phyloP scores from a whole-genome alignment of 2,113 vertebrate genomes.

The Neotragus pygmaeus region DNA sequence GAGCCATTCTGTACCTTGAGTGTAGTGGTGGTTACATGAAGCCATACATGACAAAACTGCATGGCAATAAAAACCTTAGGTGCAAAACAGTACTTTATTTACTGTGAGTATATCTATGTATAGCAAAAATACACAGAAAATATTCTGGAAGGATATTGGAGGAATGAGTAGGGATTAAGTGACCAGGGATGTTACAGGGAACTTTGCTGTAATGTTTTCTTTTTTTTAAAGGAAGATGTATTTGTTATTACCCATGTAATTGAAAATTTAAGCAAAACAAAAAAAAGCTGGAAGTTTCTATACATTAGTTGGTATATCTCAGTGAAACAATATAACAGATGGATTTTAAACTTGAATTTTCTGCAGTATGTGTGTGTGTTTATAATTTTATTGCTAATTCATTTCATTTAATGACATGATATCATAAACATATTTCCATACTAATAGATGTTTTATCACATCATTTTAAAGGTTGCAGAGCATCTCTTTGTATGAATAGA shows the following conservation, averaged over 20 bases:
- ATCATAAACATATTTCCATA: background rate
- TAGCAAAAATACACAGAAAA: background rate
- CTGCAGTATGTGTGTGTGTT: background rate
- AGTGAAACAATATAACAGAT: background rate
- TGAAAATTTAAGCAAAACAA: constrained; percentile 5
- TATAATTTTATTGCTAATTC: background rate
- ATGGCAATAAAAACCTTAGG: background rate
- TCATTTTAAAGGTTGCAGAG: constrained; percentile 9
- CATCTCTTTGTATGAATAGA: background rate
- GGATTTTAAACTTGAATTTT: background rate
- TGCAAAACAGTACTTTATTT: background rate
- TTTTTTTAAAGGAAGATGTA: background rate
- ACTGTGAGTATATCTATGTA: background rate
- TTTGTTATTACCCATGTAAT: background rate
- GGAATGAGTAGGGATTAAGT: background rate
- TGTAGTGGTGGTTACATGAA: background rate
- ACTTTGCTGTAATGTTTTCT: background rate
- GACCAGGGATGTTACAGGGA: background rate
- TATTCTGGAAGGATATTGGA: constrained; percentile 20
- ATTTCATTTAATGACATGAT: background rate
- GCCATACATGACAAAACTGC: background rate
- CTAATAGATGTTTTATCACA: background rate
- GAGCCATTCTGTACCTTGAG: background rate
- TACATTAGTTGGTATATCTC: background rate
- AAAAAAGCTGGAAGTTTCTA: background rate